Base-by-base conservation (phyloP, 2,888 invertebrate genomes). In the Dicycla oo region DNA sequence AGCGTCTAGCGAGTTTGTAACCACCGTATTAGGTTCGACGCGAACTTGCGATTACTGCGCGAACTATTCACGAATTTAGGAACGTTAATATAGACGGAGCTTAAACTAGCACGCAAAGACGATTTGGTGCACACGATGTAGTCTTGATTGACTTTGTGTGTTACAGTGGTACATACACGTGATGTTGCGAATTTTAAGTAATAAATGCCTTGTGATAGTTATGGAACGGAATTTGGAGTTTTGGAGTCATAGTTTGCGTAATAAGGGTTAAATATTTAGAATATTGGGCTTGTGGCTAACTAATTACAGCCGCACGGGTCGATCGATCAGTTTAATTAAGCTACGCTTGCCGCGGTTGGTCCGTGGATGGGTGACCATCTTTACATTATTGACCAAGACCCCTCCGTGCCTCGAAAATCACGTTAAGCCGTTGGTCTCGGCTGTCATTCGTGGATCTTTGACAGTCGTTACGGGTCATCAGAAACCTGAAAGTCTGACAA, bases 81-180 rank as follows among this genome's bases (percentile, higher is more conserved):
- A 69, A 65, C 75, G 53, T 66, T 73, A 80, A 68, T 57, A 38
- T 23, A 15, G 18, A 49, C 23, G 3, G 20, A 26, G 73, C 57
- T 45, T 49, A 53, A 66, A 80, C 47, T 66, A 49, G 79, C 83
- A 80, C 79, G 80, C 83, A 73, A 82, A 79, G 62, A 66, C 83
- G 69, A 80, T 82, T 82, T 73, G 47, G 66, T 30, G 79, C 69
- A 82, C 80, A 82, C 83, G 83, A 80, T 43, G 66, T 51, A 64
- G 60, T 64, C 60, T 40, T 69, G 80, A 82, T 80, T 67, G 69
- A 79, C 63, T 78, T 68, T 43, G 79, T 58, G 54, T 66, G 66
- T 62, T 58, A 56, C 62, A 40, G 54, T 66, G 66, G 58, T 58
- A 56, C 62, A 40, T 47, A 60, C 53, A 64, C 51, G 54, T 73